Evolutionary conservation across 2,888 invertebrate species (phyloP), one percentile per base, ranked within the genome.

Genomic region (Melinaea menophilus): DNA sequence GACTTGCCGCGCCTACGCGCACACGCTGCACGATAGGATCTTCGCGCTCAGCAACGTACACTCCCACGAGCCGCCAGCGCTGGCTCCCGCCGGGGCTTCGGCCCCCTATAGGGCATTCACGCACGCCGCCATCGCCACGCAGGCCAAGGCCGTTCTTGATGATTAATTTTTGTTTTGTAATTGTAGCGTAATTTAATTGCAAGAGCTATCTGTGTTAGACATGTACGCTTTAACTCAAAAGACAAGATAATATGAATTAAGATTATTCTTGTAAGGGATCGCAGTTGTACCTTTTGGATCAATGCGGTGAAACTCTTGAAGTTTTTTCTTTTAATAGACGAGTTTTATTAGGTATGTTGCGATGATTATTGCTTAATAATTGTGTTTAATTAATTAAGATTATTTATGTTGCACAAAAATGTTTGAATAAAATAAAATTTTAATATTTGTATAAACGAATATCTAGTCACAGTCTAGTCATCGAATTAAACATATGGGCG

Each of bases 1-100:
- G 58, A 91, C 90, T 12, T 91, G 91, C 65, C 87, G 91, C 2
- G 91, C 91, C 54, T 91, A 91, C 71, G 91, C 91, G 61, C 91
- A 91, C 71, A 91, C 91, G 55, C 74, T 91, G 69, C 89, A 90
- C 74, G 91, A 91, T 69, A 84, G 84, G 61, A 90, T 91, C 69
- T 91, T 91, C 74, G 91, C 91, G 63, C 78, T 91, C 62, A 87
- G 90, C 72, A 90, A 90, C 73, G 83, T 88, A 65, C 91, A 91
- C 73, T 88, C 91, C 62, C 91, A 91, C 71, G 81, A 83, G 68
- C 90, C 90, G 65, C 90, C 87, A 48, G 72, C 73, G 48, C 58
- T 69, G 65, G 69, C 73, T n/a, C 64, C 72, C 33, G 65, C 79
- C 33, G 73, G 79, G 59, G 75, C 77, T 22, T 68, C 79, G 60